phyloP scores from a whole-genome alignment of 1,140 invertebrate species.

The Diachasmimorpha longicaudata region DNA sequence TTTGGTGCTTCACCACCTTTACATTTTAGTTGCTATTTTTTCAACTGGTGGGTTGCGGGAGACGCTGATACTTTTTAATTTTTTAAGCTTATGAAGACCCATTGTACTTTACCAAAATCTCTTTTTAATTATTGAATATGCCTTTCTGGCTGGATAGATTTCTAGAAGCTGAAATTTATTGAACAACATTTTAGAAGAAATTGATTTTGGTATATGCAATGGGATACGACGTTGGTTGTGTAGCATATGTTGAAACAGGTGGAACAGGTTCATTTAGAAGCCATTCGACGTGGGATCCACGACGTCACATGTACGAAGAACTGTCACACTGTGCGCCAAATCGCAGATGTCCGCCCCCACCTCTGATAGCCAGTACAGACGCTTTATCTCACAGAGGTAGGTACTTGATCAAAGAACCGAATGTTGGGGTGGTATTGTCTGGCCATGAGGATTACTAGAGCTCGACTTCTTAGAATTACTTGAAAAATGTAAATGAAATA shows the following conservation, averaged over 20 bases:
- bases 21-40: constrained; percentile 8
- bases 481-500: constrained; percentile 7
- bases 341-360: constrained; percentile 66
- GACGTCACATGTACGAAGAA: constrained; percentile 86
- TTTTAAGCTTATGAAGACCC: constrained; percentile 30
- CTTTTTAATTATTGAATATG: background rate
- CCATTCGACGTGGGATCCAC: constrained; percentile 86
- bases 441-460: background rate
- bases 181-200: no score
- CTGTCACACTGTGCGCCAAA: constrained; percentile 68
- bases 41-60: background rate
- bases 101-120: constrained; percentile 30
- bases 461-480: background rate
- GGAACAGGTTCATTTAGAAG: constrained; percentile 64
- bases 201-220: constrained; percentile 54
- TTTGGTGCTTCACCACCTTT: constrained; percentile 29
- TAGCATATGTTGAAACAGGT: constrained; percentile 62
- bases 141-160: background rate
- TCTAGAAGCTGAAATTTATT: no score
- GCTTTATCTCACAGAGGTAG: constrained; percentile 59
- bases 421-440: constrained; percentile 18
- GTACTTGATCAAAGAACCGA: constrained; percentile 41
- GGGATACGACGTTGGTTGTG: constrained; percentile 57
- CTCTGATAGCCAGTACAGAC: constrained; percentile 57
- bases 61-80: constrained; percentile 27